Conservation (phyloP, 2,888 invertebrate species). For the Drosophila dives region DNA sequence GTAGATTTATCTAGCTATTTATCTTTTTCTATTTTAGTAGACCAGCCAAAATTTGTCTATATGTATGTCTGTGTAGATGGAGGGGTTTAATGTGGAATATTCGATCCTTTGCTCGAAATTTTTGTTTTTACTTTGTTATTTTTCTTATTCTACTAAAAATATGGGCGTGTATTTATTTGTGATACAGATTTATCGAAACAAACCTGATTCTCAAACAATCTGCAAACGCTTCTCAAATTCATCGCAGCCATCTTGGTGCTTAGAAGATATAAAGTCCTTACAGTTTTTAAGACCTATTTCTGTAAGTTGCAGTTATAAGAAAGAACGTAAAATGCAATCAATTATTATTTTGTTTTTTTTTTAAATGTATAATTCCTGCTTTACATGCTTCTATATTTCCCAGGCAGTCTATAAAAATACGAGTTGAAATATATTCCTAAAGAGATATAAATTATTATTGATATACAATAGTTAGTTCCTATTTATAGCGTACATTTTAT, state of each 20-base stretch:
- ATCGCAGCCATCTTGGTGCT: conserved; percentile 1
- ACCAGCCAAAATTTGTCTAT: conserved; percentile 38
- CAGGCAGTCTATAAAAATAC: too few species aligned
- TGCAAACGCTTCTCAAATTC: not conserved
- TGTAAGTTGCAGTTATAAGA: too few species aligned
- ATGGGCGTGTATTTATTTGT: conserved; percentile 30
- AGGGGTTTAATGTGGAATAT: conserved; percentile 9
- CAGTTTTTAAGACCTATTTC: too few species aligned
- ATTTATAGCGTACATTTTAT: not conserved
- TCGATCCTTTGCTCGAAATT: conserved; percentile 19
- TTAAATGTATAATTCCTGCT: too few species aligned
- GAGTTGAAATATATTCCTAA: too few species aligned
- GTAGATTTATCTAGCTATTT: conserved; percentile 5
- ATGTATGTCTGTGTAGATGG: conserved; percentile 6
- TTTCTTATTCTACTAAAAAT: conserved; percentile 31
- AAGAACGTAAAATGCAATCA: too few species aligned
- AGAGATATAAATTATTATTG: too few species aligned
- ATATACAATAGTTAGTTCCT: too few species aligned
- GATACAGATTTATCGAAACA: conserved; percentile 29
- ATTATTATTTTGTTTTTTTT: too few species aligned
- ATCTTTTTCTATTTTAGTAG: not conserved
- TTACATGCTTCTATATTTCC: too few species aligned
- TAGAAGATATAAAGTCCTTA: too few species aligned
- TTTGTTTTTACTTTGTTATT: conserved; percentile 5
- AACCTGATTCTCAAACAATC: conserved; percentile 19